Evolutionary conservation across 2,888 invertebrate species (phyloP).

Genomic region (Stictocephala bisonia): DNA sequence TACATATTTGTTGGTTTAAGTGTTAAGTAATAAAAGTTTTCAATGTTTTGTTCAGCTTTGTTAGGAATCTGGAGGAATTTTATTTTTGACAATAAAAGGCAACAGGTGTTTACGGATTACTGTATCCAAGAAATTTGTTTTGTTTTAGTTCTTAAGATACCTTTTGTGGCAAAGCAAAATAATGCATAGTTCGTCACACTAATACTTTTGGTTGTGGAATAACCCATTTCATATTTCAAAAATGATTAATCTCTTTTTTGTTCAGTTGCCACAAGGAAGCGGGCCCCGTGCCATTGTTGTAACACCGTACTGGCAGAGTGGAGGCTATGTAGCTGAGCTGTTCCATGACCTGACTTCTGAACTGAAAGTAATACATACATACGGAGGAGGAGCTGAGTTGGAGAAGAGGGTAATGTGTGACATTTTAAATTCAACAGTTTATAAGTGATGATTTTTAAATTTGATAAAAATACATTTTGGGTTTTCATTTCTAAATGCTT

Average conservation of each 20-base stretch:
- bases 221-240: neutral
- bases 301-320: neutral
- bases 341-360: neutral
- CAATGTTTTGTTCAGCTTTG: no score
- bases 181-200: neutral
- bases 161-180: neutral
- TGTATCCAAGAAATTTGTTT: neutral
- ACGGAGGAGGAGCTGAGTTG: slow-evolving; percentile 11
- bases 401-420: neutral
- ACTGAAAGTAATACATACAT: neutral
- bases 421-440: no score
- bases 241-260: neutral
- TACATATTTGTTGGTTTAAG: no score
- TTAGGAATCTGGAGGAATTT: neutral
- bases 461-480: no score
- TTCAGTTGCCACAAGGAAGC: neutral
- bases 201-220: neutral
- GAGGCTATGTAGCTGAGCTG: neutral
- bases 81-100: neutral
- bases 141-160: neutral
- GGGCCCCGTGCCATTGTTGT: neutral
- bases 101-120: neutral
- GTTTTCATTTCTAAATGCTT: no score
- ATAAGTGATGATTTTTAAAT: no score
- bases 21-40: no score